A percentile compares a stretch with the other conserved stretches of the same genome.
Evolutionary conservation across 1,140 invertebrate genomes (phyloP).

Genomic region (Mylabris phalerata): DNA sequence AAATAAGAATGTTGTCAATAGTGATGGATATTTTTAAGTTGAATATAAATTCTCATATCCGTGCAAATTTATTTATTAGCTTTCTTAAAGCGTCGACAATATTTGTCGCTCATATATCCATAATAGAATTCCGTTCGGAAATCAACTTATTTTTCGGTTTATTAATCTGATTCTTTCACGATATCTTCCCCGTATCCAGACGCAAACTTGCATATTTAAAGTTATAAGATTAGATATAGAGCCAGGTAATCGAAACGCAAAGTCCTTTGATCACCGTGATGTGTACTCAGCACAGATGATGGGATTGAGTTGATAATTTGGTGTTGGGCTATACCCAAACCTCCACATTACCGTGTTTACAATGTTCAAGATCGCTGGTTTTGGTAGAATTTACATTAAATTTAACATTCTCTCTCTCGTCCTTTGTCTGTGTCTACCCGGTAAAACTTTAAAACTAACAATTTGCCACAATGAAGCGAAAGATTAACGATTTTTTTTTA

Average conservation of each 20-base stretch:
- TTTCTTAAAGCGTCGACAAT: too few species aligned
- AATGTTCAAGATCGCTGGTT: constrained; percentile 38
- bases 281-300: constrained; percentile 34
- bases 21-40: too few species aligned
- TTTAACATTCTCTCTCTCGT: constrained; percentile 10
- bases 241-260: constrained; percentile 31
- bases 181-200: too few species aligned
- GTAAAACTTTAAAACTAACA: too few species aligned
- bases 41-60: too few species aligned
- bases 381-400: constrained; percentile 34
- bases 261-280: constrained; percentile 31
- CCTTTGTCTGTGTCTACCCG: too few species aligned
- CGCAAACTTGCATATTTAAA: constrained; percentile 18
- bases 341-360: constrained; percentile 34
- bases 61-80: too few species aligned
- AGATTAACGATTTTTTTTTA: too few species aligned
- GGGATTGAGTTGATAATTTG: constrained; percentile 37
- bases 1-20: too few species aligned
- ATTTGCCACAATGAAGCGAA: too few species aligned
- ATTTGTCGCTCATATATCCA: too few species aligned
- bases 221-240: constrained; percentile 25
- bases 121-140: too few species aligned
- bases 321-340: constrained; percentile 32
- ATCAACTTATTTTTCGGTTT: constrained; percentile 17
- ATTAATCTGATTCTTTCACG: constrained; percentile 16